Evolutionary conservation across 2,113 vertebrate species (phyloP).

Genomic region (Hippocampus abdominalis): DNA sequence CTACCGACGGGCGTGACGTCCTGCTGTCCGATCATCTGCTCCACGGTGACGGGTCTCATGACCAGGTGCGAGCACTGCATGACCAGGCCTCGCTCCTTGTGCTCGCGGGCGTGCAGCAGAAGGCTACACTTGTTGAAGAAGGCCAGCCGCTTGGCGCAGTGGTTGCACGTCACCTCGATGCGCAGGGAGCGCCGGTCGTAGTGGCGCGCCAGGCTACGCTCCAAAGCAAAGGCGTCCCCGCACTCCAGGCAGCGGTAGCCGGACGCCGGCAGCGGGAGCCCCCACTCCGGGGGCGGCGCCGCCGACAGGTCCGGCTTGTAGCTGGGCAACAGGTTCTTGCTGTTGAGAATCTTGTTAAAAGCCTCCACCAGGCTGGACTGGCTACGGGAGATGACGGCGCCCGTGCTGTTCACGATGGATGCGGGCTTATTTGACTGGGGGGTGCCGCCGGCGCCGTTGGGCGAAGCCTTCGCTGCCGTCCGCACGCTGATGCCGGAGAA

Average conservation of each 20-base stretch:
- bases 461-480: constrained; percentile 72
- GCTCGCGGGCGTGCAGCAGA: constrained; percentile 90
- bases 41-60: constrained; percentile 89
- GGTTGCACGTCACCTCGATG: constrained; percentile 97
- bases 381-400: constrained; percentile 87
- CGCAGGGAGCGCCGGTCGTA: constrained; percentile 92
- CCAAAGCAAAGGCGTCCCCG: constrained; percentile 89
- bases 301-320: constrained; percentile 90
- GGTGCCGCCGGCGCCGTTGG: constrained; percentile 62
- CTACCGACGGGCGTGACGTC: constrained; percentile 80
- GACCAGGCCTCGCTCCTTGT: constrained; percentile 94
- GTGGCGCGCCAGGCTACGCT: constrained; percentile 90
- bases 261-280: constrained; percentile 77
- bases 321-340: constrained; percentile 90
- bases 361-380: constrained; percentile 94
- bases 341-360: constrained; percentile 96
- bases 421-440: constrained; percentile 75
- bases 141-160: constrained; percentile 88
- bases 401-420: constrained; percentile 71
- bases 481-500: constrained; percentile 67
- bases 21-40: constrained; percentile 97
- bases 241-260: constrained; percentile 96
- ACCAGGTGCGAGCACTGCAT: constrained; percentile 98
- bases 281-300: constrained; percentile 75
- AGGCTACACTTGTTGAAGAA: constrained; percentile 99